Evolutionary conservation across 2,797 vertebrate genomes (phyloP), one percentile per base, ranked within the genome.

Genomic region (Anas bahamensis): DNA sequence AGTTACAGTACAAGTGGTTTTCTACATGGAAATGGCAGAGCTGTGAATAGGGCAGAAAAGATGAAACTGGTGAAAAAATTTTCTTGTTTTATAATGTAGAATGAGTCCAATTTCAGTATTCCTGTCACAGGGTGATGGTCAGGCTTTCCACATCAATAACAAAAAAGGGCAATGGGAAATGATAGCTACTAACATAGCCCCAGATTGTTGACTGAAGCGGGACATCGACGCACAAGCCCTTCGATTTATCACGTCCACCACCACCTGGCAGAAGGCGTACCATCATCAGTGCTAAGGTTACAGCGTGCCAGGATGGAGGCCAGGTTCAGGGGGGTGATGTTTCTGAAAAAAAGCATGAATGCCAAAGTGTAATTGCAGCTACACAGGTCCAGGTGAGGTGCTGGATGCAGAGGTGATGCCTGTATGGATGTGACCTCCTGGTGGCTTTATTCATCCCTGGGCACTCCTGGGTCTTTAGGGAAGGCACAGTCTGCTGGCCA

Each of bases 271-370:
- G 39, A 78, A 75, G 33, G 8, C 12, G 55, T 4, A 9, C 52
- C 72, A 70, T 60, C 19, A 9, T 11, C 4, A 9, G 3, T 22
- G 73, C 7, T 6, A 29, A 23, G 9, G 46, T 28, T 33, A 18
- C 1, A 1, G 5, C 2, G 57, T 28, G 11, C 0, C 0, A 46
- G 28, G 80, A 53, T 3, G n/a, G 65, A 80, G 41, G 52, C 24
- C 50, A 16, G 50, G 15, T 52, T 52, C 50, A 52, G 24, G 26
- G 15, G 26, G 15, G 50, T 52, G 50, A 52, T 52, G 50, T 26
- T 15, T 52, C 15, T 28, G 50, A 28, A 52, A 28, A 50, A 52
- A 52, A 52, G 26, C 50, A 4, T 28, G 50, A 52, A 28, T 53
- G 52, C 9, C 11, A 9, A 7, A 29, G 16, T 13, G 24, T 59